Base-by-base conservation (phyloP, 1,140 invertebrate species). In the Cecropterus lyciades region DNA sequence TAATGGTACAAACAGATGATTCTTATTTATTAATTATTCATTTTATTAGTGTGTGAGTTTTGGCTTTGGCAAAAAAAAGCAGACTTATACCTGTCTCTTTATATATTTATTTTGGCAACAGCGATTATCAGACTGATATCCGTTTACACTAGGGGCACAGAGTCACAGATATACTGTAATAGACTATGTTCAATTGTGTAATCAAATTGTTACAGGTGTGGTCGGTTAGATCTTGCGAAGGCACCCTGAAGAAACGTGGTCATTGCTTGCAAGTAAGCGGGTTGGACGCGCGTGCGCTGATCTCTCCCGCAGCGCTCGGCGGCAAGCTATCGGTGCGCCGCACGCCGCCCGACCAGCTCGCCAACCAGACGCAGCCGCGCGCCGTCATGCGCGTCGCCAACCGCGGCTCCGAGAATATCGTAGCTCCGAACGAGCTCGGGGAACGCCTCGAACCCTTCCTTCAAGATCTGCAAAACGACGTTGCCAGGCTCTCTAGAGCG, bases 161-260 rank as follows among this genome's bases (percentile, higher is more conserved):
- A n/a, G n/a, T n/a, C n/a, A n/a, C n/a, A n/a, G n/a, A n/a, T 24
- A 24, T 24, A 24, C 5, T 5, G 20, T 33, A 33, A 8, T 33
- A 33, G 30, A 33, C 6, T 9, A 33, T 4, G 30, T 33, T 1
- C 0, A 33, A 9, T 8, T 33, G 30, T 37, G n/a, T n/a, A n/a
- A n/a, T 46, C 16, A 53, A 33, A 48, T 52, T 14, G 52, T 75
- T 67, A 13, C 63, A 91, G 89, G 89, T 91, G 10, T 89, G 85
- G 85, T 89, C 89, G 1, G 87, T 89, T 3, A 73, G 84, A 70
- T 83, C 85, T 8, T 91, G 89, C 52, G 87, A 91, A 70, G 89
- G 89, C 0, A 76, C 84, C 9, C 68, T 91, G 15, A 89, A 87
- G 55, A 89, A 88, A 69, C 84, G 87, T 24, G 84, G 85, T 0